Base-by-base conservation (phyloP, 2,888 invertebrate genomes). In the Cremastinae sp. region DNA sequence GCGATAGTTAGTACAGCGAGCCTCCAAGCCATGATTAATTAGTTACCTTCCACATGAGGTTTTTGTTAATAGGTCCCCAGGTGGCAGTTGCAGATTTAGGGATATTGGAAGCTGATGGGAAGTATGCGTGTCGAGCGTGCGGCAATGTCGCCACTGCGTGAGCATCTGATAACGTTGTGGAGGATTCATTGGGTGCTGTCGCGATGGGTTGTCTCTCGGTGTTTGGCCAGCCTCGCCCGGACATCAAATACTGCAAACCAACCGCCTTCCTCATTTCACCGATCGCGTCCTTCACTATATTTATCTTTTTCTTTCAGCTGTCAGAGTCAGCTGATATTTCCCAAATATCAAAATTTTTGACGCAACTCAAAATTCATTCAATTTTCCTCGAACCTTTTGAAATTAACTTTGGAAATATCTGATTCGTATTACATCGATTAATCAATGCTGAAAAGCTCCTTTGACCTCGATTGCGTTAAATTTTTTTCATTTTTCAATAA, bases 1-100 rank as follows among this genome's bases (percentile, higher is more conserved):
- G 43, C 34, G 16, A 51, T 41, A 10, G 79, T 74, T 61, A 77
- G 58, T 77, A 77, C 65, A 81, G 78, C 79, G 62, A 54, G 74
- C 59, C 62, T 45, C 59, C 14, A 66, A 77, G 74, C 74, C 74
- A 58, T 69, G 59, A 69, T 65, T 74, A 83, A 82, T 87, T 88
- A 89, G 91, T 92, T 92, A 92, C 92, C 92, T 93, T 93, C 92
- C 92, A 92, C 88, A 92, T 91, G 90, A 92, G 91, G 90, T 92
- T 92, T 91, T 92, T 92, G 90, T 92, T 92, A 90, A 92, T 91
- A 87, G 92, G 92, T 88, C 92, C 92, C 92, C 92, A 92, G 88
- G 92, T 92, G 87, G 92, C 89, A 79, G 89, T 92, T 87, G 92
- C 91, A 87, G 92, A 92, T 91, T 92, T 92, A 87, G 92, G 92